Conservation (phyloP, 2,113 vertebrate species). For the Cygnus atratus region DNA sequence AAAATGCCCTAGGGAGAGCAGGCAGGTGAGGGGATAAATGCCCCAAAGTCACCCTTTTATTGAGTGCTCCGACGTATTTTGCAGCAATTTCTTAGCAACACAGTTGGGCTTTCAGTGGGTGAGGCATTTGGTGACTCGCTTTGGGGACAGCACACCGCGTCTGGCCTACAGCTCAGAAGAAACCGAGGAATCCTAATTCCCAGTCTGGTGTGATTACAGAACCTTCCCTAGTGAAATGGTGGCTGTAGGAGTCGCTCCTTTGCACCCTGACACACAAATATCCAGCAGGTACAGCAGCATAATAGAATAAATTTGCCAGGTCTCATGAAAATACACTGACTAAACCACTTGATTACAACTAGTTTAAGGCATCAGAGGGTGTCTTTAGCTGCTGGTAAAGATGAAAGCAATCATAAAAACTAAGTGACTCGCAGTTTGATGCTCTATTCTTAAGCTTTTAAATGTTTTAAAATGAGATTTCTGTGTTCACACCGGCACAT, state of each 20-base stretch:
- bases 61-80: neutral
- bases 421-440: slow-evolving; percentile 11
- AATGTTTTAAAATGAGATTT: neutral
- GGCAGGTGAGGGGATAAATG: neutral
- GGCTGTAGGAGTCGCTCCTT: neutral
- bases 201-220: neutral
- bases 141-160: neutral
- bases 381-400: slow-evolving; percentile 22
- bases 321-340: slow-evolving; percentile 26
- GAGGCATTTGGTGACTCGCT: neutral
- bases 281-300: neutral
- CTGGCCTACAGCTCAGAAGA: neutral
- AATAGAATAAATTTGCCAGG: slow-evolving; percentile 3
- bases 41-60: neutral
- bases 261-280: slow-evolving; percentile 28
- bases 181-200: neutral
- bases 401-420: slow-evolving; percentile 39
- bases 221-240: neutral
- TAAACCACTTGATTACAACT: slow-evolving; percentile 27
- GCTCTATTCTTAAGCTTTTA: slow-evolving; percentile 22
- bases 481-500: neutral
- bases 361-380: slow-evolving; percentile 18
- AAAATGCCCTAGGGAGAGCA: neutral
- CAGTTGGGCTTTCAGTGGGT: neutral
- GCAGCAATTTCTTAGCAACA: neutral